Conservation (phyloP, 2,888 invertebrate species). For the Lottia gigantea region DNA sequence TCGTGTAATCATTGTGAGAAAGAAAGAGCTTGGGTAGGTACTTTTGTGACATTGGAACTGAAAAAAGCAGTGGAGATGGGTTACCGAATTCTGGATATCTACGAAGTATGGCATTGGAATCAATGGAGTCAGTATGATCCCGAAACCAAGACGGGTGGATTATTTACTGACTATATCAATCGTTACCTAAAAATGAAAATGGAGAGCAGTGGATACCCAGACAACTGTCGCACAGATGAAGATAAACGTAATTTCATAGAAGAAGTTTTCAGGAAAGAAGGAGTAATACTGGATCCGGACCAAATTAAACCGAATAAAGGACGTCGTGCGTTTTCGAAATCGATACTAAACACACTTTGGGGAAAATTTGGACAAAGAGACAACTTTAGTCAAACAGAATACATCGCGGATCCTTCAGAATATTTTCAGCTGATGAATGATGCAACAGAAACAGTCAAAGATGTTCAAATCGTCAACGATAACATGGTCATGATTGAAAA, state of each 20-base stretch:
- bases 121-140: neutral
- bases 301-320: neutral
- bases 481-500: too few species aligned
- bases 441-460: too few species aligned
- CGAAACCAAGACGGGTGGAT: conserved; percentile 1
- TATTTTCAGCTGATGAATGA: too few species aligned
- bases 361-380: too few species aligned
- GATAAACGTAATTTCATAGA: neutral
- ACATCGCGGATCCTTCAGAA: too few species aligned
- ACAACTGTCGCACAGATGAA: neutral
- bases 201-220: neutral
- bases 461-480: too few species aligned
- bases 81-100: neutral
- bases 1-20: neutral
- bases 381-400: too few species aligned
- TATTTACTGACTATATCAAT: neutral
- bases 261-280: neutral
- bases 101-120: neutral
- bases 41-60: neutral
- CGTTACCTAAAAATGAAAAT: neutral
- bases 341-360: too few species aligned
- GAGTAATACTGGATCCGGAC: neutral
- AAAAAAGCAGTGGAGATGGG: neutral
- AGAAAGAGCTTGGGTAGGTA: neutral
- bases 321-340: too few species aligned